Base-by-base conservation (phyloP, 2,888 invertebrate genomes). In the Oscheius sp. region DNA sequence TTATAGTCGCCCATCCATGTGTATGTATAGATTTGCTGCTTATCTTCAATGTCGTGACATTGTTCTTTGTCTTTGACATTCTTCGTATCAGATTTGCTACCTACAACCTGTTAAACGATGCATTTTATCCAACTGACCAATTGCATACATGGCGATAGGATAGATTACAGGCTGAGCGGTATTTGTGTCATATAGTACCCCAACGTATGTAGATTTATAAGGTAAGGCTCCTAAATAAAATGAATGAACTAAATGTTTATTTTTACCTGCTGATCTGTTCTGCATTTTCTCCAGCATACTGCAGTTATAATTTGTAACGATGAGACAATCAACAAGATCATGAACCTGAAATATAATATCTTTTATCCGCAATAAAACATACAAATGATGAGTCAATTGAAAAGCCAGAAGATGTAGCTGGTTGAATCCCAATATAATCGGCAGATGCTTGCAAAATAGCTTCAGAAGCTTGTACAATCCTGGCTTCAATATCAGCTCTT, bases 1-100 rank as follows among this genome's bases (percentile, higher is more conserved):
- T 53, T 50, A 0, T 75, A 73, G 53, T 80, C 79, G 33, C 73
- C 74, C 53, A 82, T 76, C 85, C 85, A 85, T 6, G 66, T 70
- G 71, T 77, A 85, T 6, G 63, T 57, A 74, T 80, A 82, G 57
- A 84, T 52, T 75, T 80, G 70, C 27, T 77, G 73, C n/a, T 67
- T 58, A 29, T 70, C 69, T 6, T 50, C 50, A 10, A 79, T 27
- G 58, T 79, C 71, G n/a, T 61, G 68, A 68, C 79, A 79, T 50
- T 71, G 65, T 10, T 68, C 71, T 34, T 53, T 45, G 52, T 74
- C 72, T 12, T 72, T 74, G 45, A 79, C 76, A 53, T 79, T 78
- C 46, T 53, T 17, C 29, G 79, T 78, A 25, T 76, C 69, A 8
- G 65, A 69, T 23, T 68, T 73, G 55, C 69, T 73, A 23, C 77